A percentile compares a stretch with the other conserved stretches of the same genome.
These are phyloP conservation scores for Tretioscincus oriximinensis DNA, from an alignment of 2,113 vertebrate genomes.

Conservation along the genomic window DNA sequence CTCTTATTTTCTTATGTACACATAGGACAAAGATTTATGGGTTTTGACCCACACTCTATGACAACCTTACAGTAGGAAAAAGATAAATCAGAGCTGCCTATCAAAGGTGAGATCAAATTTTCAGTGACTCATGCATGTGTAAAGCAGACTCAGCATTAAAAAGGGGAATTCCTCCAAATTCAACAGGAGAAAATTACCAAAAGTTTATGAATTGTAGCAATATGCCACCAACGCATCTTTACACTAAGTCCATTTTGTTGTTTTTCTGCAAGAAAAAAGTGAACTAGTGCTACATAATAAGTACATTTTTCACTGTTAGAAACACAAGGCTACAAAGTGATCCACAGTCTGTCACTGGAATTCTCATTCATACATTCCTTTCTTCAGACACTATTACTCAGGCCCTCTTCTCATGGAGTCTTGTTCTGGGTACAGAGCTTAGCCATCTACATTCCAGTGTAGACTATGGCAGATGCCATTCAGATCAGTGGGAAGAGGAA, in stretches of 20 bases:
- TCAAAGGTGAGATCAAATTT: neutral
- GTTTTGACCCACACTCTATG: neutral
- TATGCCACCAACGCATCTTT: neutral
- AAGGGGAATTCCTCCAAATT: constrained; percentile 29
- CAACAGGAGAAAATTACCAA: neutral
- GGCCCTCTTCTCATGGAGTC: too few relatives aligned
- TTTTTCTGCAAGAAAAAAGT: neutral
- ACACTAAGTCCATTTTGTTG: neutral
- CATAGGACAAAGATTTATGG: neutral
- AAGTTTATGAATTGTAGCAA: neutral
- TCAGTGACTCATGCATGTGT: constrained; percentile 1
- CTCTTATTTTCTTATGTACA: too few relatives aligned
- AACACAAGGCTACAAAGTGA: neutral
- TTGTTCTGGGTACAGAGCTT: too few relatives aligned
- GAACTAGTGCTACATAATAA: too few relatives aligned
- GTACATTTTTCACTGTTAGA: too few relatives aligned
- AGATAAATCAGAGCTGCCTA: neutral
- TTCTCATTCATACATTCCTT: too few relatives aligned
- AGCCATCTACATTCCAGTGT: too few relatives aligned
- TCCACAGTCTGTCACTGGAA: too few relatives aligned
- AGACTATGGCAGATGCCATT: too few relatives aligned
- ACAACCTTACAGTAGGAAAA: neutral
- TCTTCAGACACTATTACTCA: neutral
- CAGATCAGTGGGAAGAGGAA: too few relatives aligned
- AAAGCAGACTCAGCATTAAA: neutral